Base-by-base conservation (phyloP, 2,888 invertebrate genomes). In the Drosophila bunnanda region DNA sequence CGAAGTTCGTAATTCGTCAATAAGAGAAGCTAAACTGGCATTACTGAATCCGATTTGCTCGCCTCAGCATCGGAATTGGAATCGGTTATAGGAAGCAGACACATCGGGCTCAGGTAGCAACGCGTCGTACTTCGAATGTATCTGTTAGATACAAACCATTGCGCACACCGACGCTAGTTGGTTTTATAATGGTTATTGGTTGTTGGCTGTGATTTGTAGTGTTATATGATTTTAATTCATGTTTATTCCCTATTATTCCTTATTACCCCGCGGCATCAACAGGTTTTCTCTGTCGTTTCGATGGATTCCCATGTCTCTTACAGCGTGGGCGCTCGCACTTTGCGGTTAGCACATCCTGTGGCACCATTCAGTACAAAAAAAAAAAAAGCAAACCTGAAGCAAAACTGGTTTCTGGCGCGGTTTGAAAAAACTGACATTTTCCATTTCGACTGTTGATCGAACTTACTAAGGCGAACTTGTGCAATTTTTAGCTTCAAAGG, bases 371-470 rank as follows among this genome's bases (percentile, higher is more conserved):
- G 57, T 9, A 41, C 39, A 60, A 41, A 41, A 22, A 38, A 60
- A 41, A 41, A 22, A 38, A 38, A 39, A n/a, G 32, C 46, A 44
- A 58, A 53, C 44, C 57, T 53, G 38, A 48, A 20, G 32, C 46
- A 28, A 77, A 85, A 86, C 88, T 75, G 62, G 82, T 83, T 83
- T 87, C 87, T 83, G 85, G 85, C 88, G 79, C 67, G 85, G 77
- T 87, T 77, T 76, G 59, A 59, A 65, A 57, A 56, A 39, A 64
- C 64, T 82, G 83, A 70, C 70, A 70, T 70, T 70, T 70, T 70
- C 55, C 57, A 54, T 55, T 70, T 70, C 59, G 46, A 41, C 41
- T 48, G 62, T 20, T 32, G 20, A 41, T 56, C 41, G 41, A 17
- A 43, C 13, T 17, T 41, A 15, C 17, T 13, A 30, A 48, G 22